Evolutionary conservation across 2,113 vertebrate species (phyloP).

Genomic region (Solenodon paradoxus): DNA sequence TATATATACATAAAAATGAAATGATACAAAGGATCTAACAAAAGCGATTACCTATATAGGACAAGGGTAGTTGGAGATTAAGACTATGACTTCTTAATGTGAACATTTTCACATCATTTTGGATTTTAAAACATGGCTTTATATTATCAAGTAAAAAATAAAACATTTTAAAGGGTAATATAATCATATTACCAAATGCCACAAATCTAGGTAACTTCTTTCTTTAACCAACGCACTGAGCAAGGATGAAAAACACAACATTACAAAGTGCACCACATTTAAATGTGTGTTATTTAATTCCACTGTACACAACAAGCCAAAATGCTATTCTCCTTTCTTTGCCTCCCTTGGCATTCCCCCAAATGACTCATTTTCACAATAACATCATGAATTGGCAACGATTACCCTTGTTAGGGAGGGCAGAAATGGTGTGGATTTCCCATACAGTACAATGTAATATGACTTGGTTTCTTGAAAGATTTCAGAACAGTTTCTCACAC

Average conservation of each 20-base stretch:
- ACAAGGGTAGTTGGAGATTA: not conserved
- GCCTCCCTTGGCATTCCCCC: not conserved
- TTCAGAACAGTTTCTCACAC: slow-evolving; percentile 8
- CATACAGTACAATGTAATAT: not conserved
- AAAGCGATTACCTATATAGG: not conserved
- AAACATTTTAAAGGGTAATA: not conserved
- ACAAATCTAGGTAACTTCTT: not conserved
- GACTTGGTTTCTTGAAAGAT: not conserved
- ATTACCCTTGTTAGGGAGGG: not conserved
- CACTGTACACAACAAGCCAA: not conserved
- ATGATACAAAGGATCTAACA: not conserved
- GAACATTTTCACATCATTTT: not conserved
- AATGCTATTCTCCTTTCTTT: slow-evolving; percentile 1
- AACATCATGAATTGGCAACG: not conserved
- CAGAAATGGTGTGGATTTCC: slow-evolving; percentile 44
- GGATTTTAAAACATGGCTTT: not conserved
- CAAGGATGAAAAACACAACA: not conserved
- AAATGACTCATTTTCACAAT: slow-evolving; percentile 30
- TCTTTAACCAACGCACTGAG: slow-evolving; percentile 12
- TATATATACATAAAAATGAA: not conserved
- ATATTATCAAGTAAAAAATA: not conserved
- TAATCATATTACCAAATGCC: not conserved
- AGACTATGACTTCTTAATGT: not conserved
- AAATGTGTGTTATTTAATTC: slow-evolving; percentile 2
- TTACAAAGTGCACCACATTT: not conserved